phyloP scores from a whole-genome alignment of 2,797 vertebrate species.

The Poeciliopsis turneri region DNA sequence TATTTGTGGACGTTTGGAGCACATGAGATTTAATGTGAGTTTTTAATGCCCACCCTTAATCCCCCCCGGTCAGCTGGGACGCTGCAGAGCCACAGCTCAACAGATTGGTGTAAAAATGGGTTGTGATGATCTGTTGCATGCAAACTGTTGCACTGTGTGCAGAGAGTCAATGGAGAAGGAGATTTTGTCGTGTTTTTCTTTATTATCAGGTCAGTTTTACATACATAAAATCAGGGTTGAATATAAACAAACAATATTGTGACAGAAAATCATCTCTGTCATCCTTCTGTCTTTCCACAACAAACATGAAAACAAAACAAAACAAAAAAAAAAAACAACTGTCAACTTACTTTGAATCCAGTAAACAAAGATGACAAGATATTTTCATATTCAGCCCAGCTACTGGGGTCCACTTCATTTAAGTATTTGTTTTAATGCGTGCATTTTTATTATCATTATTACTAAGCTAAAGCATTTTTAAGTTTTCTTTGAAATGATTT shows the following conservation, averaged over 20 bases:
- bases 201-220: constrained; percentile 36
- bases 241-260: neutral
- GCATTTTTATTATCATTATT: neutral
- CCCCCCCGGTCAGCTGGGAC: constrained; percentile 59
- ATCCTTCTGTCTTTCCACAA: neutral
- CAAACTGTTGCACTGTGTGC: constrained; percentile 17
- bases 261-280: neutral
- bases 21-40: constrained; percentile 69
- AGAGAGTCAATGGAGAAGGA: constrained; percentile 2
- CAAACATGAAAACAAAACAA: neutral
- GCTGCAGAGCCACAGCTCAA: constrained; percentile 41
- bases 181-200: constrained; percentile 19
- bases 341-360: neutral
- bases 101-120: constrained; percentile 43
- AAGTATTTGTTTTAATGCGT: neutral
- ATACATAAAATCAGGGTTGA: neutral
- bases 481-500: too few species aligned
- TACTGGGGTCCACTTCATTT: neutral
- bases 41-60: constrained; percentile 72
- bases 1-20: constrained; percentile 40
- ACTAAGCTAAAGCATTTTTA: too few species aligned
- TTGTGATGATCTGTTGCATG: constrained; percentile 32
- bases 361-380: neutral
- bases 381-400: too few species aligned
- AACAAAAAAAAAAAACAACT: too few species aligned